Evolutionary conservation across 92 coral and sea anemone species (phyloP).

Genomic region (Palythoa heliodiscus): DNA sequence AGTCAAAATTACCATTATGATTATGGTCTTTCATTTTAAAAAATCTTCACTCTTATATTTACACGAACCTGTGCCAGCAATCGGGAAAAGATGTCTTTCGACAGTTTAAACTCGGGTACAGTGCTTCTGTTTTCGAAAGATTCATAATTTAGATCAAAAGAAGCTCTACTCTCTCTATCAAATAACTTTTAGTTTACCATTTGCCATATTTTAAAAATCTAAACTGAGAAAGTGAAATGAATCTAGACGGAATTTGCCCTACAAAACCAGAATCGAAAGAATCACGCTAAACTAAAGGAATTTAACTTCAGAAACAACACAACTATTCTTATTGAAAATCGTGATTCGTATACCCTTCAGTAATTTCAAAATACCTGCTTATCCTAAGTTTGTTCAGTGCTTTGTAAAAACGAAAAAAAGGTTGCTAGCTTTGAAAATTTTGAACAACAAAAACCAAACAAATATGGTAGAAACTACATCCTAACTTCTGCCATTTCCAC

Average conservation of each 20-base stretch:
- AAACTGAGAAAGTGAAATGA: not conserved
- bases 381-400: not conserved
- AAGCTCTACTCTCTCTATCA: not conserved
- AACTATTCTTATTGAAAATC: not conserved
- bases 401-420: conserved; percentile 28
- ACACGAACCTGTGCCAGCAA: conserved; percentile 3
- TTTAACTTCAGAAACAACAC: not conserved
- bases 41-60: not conserved
- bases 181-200: not conserved
- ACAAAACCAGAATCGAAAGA: not conserved
- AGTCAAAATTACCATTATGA: conserved; percentile 6
- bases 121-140: not conserved
- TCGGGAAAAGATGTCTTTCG: not conserved
- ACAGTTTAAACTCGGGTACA: not conserved
- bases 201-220: not conserved
- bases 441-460: conserved; percentile 91
- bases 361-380: not conserved
- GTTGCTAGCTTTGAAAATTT: conserved; percentile 70
- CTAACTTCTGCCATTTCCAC: not conserved
- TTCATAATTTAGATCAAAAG: not conserved
- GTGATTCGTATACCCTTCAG: not conserved
- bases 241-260: not conserved
- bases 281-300: conserved; percentile 6
- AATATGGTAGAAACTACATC: not conserved
- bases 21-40: not conserved